Conservation (phyloP, 2,797 vertebrate genomes). For the Sebastes reedi region DNA sequence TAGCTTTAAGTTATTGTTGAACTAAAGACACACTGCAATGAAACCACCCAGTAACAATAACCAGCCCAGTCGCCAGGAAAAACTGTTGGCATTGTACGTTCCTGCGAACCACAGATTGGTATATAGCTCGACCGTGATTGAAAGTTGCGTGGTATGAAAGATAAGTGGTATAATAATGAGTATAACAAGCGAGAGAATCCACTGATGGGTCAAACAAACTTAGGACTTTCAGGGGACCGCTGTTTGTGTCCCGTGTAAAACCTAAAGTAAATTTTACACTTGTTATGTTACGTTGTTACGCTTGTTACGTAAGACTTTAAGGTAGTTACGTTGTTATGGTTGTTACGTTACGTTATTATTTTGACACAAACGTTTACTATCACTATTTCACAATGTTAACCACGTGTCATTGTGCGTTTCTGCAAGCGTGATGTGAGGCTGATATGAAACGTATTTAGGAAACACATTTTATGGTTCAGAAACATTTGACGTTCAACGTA, state of each 20-base stretch:
- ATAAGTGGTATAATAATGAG: not conserved
- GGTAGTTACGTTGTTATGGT: not conserved
- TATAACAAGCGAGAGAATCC: not conserved
- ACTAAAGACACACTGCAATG: not conserved
- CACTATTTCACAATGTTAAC: not conserved
- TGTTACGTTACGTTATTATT: not conserved
- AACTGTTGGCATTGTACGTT: not conserved
- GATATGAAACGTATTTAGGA: too few species aligned
- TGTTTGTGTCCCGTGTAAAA: not conserved
- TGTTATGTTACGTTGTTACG: not conserved
- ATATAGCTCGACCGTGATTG: not conserved
- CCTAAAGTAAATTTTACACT: not conserved
- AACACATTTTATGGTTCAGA: not conserved
- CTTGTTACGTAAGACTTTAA: not conserved
- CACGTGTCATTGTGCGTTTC: not conserved
- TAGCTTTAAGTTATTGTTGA: slow-evolving; percentile 7
- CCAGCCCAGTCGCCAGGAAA: not conserved
- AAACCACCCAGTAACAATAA: not conserved
- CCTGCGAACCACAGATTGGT: not conserved
- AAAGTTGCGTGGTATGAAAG: not conserved
- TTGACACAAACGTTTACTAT: not conserved
- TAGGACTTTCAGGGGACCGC: not conserved
- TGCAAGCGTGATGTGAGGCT: too few species aligned
- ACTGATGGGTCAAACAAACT: not conserved
- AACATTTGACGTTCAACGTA: not conserved